phyloP scores from a whole-genome alignment of 2,113 vertebrate species.

The Onychostoma macrolepis region DNA sequence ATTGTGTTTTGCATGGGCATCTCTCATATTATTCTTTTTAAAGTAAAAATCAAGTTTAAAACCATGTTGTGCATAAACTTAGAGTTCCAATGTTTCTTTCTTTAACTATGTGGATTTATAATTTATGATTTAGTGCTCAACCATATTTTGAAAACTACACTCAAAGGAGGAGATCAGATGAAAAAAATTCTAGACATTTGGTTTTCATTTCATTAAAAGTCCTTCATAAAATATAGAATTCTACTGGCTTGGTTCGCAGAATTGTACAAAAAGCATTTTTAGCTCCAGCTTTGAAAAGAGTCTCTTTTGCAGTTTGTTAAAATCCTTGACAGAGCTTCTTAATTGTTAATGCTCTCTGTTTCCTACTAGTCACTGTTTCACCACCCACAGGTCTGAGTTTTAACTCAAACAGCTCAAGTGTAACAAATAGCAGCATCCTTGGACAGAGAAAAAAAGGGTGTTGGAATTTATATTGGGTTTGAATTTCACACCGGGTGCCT shows the following conservation, averaged over 20 bases:
- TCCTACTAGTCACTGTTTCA: conserved; percentile 3
- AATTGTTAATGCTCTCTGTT: conserved; percentile 18
- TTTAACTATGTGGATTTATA: background rate
- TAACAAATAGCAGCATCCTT: conserved; percentile 11
- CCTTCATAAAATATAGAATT: background rate
- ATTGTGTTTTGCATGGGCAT: background rate
- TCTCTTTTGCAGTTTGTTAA: background rate
- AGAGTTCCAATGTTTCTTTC: background rate
- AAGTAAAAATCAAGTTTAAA: background rate
- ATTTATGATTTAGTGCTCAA: background rate
- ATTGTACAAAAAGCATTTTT: background rate
- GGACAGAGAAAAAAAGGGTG: background rate
- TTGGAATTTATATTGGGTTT: background rate
- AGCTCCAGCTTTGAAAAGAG: conserved; percentile 4
- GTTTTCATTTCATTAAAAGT: background rate
- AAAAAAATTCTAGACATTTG: background rate
- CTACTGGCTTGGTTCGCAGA: background rate
- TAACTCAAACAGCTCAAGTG: conserved; percentile 15
- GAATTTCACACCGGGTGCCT: background rate
- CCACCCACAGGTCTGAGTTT: conserved; percentile 19
- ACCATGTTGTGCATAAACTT: background rate
- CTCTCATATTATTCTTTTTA: background rate
- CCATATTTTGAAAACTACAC: background rate
- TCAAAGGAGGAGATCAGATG: background rate
- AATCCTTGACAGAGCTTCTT: background rate